phyloP scores from a whole-genome alignment of 53 echinoderm and acorn worm genomes.

The Antedon mediterranea region DNA sequence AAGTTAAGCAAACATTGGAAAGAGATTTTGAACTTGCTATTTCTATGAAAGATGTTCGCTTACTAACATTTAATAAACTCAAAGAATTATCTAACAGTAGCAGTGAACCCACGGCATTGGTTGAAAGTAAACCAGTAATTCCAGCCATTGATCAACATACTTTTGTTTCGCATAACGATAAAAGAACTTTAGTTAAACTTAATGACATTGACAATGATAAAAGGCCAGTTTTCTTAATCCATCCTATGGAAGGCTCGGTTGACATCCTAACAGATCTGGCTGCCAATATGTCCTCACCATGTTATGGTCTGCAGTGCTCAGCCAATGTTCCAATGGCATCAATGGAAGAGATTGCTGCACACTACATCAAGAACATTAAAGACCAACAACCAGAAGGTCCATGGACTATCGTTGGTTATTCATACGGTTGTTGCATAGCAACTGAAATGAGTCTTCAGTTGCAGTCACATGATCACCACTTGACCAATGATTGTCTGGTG shows the following conservation, averaged over 20 bases:
- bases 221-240: conserved; percentile 36
- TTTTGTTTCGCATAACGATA: conserved; percentile 12
- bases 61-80: conserved; percentile 48
- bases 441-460: conserved; percentile 46
- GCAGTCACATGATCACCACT: neutral
- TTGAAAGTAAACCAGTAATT: neutral
- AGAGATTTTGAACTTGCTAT: conserved; percentile 48
- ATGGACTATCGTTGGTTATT: conserved; percentile 38
- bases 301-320: conserved; percentile 48
- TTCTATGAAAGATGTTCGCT: conserved; percentile 53
- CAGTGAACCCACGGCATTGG: neutral
- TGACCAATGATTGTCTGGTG: conserved; percentile 20
- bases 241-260: conserved; percentile 59
- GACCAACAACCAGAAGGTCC: conserved; percentile 24
- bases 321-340: conserved; percentile 23
- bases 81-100: conserved; percentile 14
- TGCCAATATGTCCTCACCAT: conserved; percentile 18
- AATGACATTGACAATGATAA: conserved; percentile 7
- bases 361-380: conserved; percentile 32
- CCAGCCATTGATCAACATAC: conserved; percentile 1
- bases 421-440: conserved; percentile 49
- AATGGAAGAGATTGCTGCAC: conserved; percentile 25
- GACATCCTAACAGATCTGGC: conserved; percentile 25
- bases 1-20: conserved; percentile 67
- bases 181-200: conserved; percentile 29